Percentiles rank a stretch among this genome's conserved stretches.
Evolutionary conservation across 2,797 vertebrate genomes (phyloP).

Genomic region (Manis pentadactyla): DNA sequence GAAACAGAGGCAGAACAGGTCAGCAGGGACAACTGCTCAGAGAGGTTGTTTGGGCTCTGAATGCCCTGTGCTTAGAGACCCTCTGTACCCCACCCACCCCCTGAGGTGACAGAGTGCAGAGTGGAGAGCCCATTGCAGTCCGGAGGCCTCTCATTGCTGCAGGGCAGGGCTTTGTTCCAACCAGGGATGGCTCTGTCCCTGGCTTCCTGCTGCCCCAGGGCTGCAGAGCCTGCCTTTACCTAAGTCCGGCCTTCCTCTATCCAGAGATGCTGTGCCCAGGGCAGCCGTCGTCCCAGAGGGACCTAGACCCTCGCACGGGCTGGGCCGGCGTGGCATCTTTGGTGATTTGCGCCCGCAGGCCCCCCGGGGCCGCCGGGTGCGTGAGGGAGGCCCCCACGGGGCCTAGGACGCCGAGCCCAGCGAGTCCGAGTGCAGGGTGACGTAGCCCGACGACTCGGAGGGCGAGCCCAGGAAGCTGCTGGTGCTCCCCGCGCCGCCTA

Average conservation of each 20-base stretch:
- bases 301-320: too few species aligned
- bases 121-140: rapidly evolving
- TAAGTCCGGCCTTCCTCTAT: not conserved
- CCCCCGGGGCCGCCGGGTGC: not conserved
- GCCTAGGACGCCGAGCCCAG: conserved; percentile 90
- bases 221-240: not conserved
- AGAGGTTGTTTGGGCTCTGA: conserved; percentile 16
- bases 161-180: not conserved
- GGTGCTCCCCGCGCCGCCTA: conserved; percentile 89
- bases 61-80: conserved; percentile 62
- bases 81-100: not conserved
- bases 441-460: conserved; percentile 91
- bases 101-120: not conserved
- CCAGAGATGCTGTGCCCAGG: not conserved
- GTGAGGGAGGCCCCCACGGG: rapidly evolving
- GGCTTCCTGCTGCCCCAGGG: not conserved
- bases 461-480: conserved; percentile 94
- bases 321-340: not conserved
- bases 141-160: not conserved
- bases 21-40: conserved; percentile 14
- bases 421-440: conserved; percentile 92
- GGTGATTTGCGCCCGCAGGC: not conserved
- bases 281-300: not conserved
- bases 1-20: conserved; percentile 55
- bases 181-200: not conserved